phyloP scores from a whole-genome alignment of 1,140 invertebrate species.

The roundworm (Caenorhabditis elegans) region DNA sequence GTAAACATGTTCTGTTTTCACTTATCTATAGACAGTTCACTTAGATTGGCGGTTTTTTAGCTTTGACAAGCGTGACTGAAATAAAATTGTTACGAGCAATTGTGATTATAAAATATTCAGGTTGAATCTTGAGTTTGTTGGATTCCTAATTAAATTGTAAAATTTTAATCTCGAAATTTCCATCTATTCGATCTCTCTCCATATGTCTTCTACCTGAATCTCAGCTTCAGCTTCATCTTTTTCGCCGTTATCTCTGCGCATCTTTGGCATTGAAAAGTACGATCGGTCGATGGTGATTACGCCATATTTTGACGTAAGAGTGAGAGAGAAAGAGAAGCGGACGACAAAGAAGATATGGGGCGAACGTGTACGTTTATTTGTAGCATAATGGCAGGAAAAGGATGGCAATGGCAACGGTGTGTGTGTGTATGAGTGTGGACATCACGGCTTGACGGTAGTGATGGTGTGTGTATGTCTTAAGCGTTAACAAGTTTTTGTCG shows the following conservation, averaged over 20 bases:
- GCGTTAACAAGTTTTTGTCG: constrained; percentile 26
- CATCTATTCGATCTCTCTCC: no score
- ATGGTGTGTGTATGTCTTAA: not conserved
- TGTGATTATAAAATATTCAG: no score
- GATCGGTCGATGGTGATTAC: not conserved
- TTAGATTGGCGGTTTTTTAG: not conserved
- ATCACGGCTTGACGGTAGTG: not conserved
- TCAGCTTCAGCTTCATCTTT: not conserved
- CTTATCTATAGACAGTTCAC: not conserved
- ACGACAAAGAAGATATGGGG: not conserved
- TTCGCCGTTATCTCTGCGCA: not conserved
- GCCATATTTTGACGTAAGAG: constrained; percentile 19
- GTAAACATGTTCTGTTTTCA: constrained; percentile 19
- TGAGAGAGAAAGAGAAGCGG: not conserved
- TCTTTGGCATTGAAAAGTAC: not conserved
- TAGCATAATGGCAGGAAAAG: constrained; percentile 5
- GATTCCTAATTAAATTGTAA: no score
- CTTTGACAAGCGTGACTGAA: no score
- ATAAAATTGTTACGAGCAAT: no score
- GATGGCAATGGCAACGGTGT: not conserved
- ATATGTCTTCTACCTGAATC: not conserved
- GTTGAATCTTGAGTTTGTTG: no score
- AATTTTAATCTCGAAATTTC: no score
- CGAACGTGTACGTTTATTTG: constrained; percentile 12
- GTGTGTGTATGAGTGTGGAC: not conserved